Base-by-base conservation (phyloP, 2,797 vertebrate genomes). In the Eurystomus glaucurus region DNA sequence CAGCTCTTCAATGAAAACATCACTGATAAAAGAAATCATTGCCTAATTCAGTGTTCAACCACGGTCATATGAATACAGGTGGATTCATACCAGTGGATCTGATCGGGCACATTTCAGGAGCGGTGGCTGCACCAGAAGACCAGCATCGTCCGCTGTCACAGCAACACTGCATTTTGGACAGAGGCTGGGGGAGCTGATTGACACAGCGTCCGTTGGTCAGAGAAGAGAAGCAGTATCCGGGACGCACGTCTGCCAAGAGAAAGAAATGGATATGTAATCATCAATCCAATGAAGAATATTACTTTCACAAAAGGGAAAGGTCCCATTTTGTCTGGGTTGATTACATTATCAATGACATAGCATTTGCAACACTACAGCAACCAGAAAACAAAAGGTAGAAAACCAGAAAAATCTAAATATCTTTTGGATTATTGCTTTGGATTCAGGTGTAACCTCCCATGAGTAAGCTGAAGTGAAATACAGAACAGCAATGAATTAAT, bases 131-230 rank as follows among this genome's bases (percentile, higher is more conserved):
- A 10, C 99, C 98, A 3, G 99, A 96, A 2, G 99, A 98, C 99
- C 99, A 99, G 98, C 99, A 99, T 43, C 99, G 98, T 55, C 99
- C 99, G 0, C 97, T 97, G 60, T 99, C 99, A 51, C 99, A 99
- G 97, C 99, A 99, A 94, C 99, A 99, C 97, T 99, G 99, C 86
- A 98, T 98, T 97, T 98, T 99, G 93, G 99, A 99, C 94, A 99
- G 85, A 17, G 98, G 98, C 97, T 99, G 99, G 0, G 99, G 98
- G 88, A 99, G 99, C 93, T 99, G 99, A 89, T 98, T 99, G 89
- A 98, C 98, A 11, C 99, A 99, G 85, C 99, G 99, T 20, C 99
- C 99, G 0, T 98, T 99, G 66, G 98, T 92, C 96, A 99, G 95
- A 31, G 98, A 98, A 14, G 98, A 98, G 60, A 99, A 99, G 97